Percentiles rank a stretch among this genome's conserved stretches.
Evolutionary conservation across 2,888 invertebrate genomes (phyloP).

Genomic region (Drosophila testacea): DNA sequence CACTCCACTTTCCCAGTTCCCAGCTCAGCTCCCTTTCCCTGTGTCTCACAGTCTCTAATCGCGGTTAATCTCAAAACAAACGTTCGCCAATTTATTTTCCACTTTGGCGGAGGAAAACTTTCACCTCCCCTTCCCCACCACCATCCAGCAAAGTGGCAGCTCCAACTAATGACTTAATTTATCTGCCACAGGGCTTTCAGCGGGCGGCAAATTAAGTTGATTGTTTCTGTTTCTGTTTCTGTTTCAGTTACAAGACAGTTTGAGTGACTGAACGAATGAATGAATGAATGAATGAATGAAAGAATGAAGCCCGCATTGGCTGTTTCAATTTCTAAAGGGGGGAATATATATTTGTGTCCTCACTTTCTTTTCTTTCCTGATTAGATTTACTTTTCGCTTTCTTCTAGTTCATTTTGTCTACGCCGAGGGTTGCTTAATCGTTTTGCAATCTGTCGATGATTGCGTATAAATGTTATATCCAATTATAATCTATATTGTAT

Average conservation of each 20-base stretch:
- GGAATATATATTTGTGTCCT: too few relatives aligned
- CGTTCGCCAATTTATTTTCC: constrained; percentile 85
- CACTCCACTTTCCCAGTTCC: constrained; percentile 41
- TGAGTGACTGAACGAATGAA: constrained; percentile 13
- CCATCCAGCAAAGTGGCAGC: constrained; percentile 56
- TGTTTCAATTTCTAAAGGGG: constrained; percentile 5
- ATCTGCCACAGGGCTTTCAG: constrained; percentile 84
- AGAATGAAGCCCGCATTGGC: constrained; percentile 51
- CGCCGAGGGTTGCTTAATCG: constrained; percentile 77
- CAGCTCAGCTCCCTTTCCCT: background rate
- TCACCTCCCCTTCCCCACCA: constrained; percentile 27
- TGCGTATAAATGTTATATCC: constrained; percentile 84
- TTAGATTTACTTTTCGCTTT: constrained; percentile 59
- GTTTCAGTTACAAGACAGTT: constrained; percentile 33
- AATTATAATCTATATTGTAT: constrained; percentile 69
- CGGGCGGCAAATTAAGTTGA: constrained; percentile 83
- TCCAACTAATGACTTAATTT: constrained; percentile 86
- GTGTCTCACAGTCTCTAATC: constrained; percentile 76
- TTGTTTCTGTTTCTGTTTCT: constrained; percentile 69
- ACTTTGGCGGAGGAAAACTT: constrained; percentile 68
- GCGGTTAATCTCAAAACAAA: constrained; percentile 85
- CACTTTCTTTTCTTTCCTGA: constrained; percentile 33
- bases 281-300: constrained; percentile 11
- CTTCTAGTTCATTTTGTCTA: constrained; percentile 54
- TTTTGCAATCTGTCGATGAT: constrained; percentile 84